phyloP scores from a whole-genome alignment of 2,888 invertebrate species.

The Drosophila austrosaltans region DNA sequence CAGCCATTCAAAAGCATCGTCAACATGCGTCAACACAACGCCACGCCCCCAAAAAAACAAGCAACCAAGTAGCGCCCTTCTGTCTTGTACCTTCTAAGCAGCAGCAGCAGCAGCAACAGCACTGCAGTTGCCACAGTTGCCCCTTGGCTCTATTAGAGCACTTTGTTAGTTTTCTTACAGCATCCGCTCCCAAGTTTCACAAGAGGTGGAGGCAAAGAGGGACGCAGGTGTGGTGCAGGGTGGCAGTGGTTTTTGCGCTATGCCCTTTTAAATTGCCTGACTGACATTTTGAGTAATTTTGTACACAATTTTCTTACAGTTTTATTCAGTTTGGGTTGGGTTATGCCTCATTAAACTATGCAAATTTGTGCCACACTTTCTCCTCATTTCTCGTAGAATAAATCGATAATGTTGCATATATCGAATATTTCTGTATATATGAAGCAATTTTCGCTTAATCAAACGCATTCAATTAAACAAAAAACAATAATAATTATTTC shows the following conservation, averaged over 20 bases:
- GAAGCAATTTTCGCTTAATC: conserved; percentile 10
- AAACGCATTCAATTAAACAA: conserved; percentile 42
- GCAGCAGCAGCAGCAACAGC: neutral
- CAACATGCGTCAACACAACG: conserved; percentile 64
- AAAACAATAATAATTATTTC: conserved; percentile 42
- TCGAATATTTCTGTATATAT: conserved; percentile 28
- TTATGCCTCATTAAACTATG: conserved; percentile 61
- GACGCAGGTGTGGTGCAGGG: neutral
- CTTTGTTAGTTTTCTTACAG: conserved; percentile 66
- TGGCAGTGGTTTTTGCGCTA: neutral
- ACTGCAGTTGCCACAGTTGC: conserved; percentile 29
- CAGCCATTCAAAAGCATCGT: conserved; percentile 59
- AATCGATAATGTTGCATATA: conserved; percentile 20
- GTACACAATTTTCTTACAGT: conserved; percentile 34
- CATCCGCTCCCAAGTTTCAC: conserved; percentile 37
- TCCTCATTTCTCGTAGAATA: neutral
- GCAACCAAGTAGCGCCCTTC: conserved; percentile 25
- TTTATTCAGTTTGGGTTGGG: conserved; percentile 36
- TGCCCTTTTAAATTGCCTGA: conserved; percentile 44
- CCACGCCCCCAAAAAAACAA: conserved; percentile 29
- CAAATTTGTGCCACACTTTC: conserved; percentile 33
- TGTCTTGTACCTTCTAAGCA: conserved; percentile 1
- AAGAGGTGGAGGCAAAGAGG: neutral
- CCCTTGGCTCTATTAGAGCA: conserved; percentile 60
- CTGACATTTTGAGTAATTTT: conserved; percentile 63